Conservation (phyloP, 2,888 invertebrate species). For the Aleiodes testaceus region DNA sequence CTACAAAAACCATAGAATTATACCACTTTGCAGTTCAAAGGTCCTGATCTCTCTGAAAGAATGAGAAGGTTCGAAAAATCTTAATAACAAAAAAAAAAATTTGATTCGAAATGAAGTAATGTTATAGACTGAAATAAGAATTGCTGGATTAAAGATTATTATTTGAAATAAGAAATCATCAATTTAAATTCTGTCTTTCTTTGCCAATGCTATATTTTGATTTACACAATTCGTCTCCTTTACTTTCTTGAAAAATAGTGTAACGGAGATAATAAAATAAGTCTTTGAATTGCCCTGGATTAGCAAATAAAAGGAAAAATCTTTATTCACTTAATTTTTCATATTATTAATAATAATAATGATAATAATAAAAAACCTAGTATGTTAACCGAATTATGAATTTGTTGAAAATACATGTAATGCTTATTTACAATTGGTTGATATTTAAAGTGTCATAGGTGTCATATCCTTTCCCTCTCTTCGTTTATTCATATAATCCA, state of each 20-base stretch:
- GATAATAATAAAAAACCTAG: conserved; percentile 7
- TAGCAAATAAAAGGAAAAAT: conserved; percentile 26
- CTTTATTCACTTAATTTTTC: conserved; percentile 9
- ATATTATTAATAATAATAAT: too few relatives aligned
- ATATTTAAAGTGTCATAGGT: too few relatives aligned
- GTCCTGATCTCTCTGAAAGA: too few relatives aligned
- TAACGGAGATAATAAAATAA: background rate
- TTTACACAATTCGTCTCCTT: background rate
- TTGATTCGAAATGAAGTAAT: too few relatives aligned
- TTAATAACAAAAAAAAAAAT: too few relatives aligned
- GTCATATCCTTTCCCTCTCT: background rate
- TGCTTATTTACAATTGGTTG: conserved; percentile 34
- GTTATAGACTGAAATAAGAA: background rate
- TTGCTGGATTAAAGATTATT: background rate
- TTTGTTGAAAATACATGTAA: conserved; percentile 41
- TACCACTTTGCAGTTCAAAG: too few relatives aligned
- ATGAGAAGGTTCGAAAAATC: too few relatives aligned
- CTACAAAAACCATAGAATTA: too few relatives aligned
- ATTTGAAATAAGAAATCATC: conserved; percentile 7
- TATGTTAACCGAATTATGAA: conserved; percentile 31
- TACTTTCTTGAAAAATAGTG: background rate
- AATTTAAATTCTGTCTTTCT: background rate
- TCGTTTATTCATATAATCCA: conserved; percentile 11
- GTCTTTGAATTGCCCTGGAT: background rate
- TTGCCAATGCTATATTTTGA: background rate